Conservation (phyloP, 1,140 invertebrate species). For the Drosophila parvula region DNA sequence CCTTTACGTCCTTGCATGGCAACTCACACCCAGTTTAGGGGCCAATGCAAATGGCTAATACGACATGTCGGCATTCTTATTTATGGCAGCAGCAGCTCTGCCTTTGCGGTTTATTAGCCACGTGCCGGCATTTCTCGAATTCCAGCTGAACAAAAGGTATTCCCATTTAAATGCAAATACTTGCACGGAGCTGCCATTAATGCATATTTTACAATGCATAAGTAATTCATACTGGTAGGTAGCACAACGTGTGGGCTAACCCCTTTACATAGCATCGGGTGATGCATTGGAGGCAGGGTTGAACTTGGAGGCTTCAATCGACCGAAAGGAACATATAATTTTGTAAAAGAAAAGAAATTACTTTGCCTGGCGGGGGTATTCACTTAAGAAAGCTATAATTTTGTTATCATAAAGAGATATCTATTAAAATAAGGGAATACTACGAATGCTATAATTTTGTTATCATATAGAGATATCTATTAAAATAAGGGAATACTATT, state of each 20-base stretch:
- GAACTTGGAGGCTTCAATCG: no score
- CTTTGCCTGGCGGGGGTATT: not conserved
- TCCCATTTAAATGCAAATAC: slow-evolving; percentile 76
- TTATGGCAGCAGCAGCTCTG: slow-evolving; percentile 33
- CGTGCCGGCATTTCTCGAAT: slow-evolving; percentile 59
- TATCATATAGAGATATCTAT: no score
- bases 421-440: no score
- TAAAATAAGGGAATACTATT: no score
- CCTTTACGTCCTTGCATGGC: slow-evolving; percentile 5
- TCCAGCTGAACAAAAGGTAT: slow-evolving; percentile 41
- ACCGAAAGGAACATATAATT: slow-evolving; percentile 2
- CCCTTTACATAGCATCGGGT: not conserved
- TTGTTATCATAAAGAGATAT: no score
- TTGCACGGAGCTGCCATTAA: slow-evolving; percentile 49
- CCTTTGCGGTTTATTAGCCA: slow-evolving; percentile 61
- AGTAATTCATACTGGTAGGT: slow-evolving; percentile 15
- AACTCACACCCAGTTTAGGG: slow-evolving; percentile 1
- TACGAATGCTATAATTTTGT: no score
- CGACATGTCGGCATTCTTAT: slow-evolving; percentile 49
- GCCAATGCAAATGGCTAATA: slow-evolving; percentile 31
- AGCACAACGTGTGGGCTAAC: not conserved
- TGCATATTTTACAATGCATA: slow-evolving; percentile 69
- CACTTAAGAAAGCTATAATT: not conserved
- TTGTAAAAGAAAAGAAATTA: not conserved
- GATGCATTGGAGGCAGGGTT: not conserved